These are phyloP conservation scores for Drosophila suzukii DNA, from an alignment of 1,140 invertebrate species.

Conservation along the genomic window DNA sequence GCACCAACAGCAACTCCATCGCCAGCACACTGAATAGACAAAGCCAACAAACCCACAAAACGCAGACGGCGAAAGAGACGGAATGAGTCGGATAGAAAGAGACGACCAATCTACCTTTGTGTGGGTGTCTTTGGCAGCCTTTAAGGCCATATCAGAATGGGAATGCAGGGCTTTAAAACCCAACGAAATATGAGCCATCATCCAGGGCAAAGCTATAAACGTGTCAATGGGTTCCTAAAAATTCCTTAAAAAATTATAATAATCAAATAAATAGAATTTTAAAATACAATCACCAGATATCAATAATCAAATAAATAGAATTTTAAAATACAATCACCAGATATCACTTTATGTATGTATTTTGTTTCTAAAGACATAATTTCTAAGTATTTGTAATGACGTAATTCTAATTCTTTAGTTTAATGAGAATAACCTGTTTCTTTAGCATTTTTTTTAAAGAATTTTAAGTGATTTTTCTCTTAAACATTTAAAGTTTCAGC, in stretches of 20 bases:
- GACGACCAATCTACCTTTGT: neutral
- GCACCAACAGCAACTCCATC: slow-evolving; percentile 24
- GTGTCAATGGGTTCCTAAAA: neutral
- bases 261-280: neutral
- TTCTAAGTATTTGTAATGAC: too few species aligned
- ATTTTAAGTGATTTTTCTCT: neutral
- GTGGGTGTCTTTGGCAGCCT: slow-evolving; percentile 43
- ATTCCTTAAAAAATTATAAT: neutral
- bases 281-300: too few species aligned
- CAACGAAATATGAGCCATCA: slow-evolving; percentile 10
- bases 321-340: too few species aligned
- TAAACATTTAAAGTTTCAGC: neutral
- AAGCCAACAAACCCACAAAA: slow-evolving; percentile 55
- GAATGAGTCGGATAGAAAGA: neutral
- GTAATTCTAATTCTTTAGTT: too few species aligned
- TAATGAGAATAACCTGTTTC: too few species aligned
- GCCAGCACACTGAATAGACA: slow-evolving; percentile 24
- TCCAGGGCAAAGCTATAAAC: slow-evolving; percentile 5
- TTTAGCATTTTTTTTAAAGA: neutral
- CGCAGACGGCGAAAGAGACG: slow-evolving; percentile 6
- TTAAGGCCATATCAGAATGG: slow-evolving; percentile 54
- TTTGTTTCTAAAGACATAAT: too few species aligned
- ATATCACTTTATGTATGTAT: too few species aligned
- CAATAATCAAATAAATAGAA: neutral
- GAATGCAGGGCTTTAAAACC: slow-evolving; percentile 46